Evolutionary conservation across 2,888 invertebrate species (phyloP).

Genomic region (Acanthoscelides obtectus): DNA sequence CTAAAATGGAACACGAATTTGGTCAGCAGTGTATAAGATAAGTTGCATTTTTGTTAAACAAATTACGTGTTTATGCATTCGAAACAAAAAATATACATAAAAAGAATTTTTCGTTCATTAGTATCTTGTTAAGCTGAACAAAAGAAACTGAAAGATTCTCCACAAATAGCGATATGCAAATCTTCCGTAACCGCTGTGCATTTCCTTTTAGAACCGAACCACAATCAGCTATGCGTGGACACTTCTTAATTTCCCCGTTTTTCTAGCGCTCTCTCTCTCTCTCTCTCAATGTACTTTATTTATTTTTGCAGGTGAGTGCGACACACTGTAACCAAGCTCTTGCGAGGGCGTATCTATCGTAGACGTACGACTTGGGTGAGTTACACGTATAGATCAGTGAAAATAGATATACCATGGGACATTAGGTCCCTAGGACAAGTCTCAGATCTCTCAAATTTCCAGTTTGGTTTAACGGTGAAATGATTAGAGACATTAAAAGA

Average conservation of each 20-base stretch:
- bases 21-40: too few species aligned
- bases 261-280: background rate
- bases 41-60: too few species aligned
- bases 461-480: too few species aligned
- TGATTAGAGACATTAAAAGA: too few species aligned
- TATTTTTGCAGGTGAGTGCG: slow-evolving; percentile 30
- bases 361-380: slow-evolving; percentile 15
- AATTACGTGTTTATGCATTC: too few species aligned
- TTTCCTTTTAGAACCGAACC: background rate
- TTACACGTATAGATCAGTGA: background rate
- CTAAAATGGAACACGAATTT: too few species aligned
- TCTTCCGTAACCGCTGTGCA: background rate
- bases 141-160: background rate
- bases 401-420: background rate
- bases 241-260: background rate
- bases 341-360: slow-evolving; percentile 29
- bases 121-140: background rate
- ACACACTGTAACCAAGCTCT: slow-evolving; percentile 11
- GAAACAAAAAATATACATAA: too few species aligned
- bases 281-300: background rate
- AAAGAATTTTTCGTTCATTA: too few species aligned
- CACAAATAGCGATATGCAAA: background rate
- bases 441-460: too few species aligned
- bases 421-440: too few species aligned
- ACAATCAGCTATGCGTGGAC: background rate